A percentile compares a stretch with the other conserved stretches of the same genome.
phyloP scores from a whole-genome alignment of 2,888 invertebrate species.

The Thymelicus sylvestris region DNA sequence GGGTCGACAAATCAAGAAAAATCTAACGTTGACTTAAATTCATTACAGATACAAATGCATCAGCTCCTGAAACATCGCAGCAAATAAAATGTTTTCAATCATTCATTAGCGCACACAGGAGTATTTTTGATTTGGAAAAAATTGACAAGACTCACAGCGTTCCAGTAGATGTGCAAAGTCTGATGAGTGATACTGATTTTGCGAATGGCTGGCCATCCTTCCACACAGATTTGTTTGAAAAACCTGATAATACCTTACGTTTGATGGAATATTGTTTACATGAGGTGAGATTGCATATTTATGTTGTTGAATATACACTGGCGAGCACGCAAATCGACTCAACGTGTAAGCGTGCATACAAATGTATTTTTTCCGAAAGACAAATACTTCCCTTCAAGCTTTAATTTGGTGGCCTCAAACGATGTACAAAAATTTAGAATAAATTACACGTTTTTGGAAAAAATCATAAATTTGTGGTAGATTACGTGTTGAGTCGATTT shows the following conservation, averaged over 20 bases:
- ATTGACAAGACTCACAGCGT: conserved; percentile 85
- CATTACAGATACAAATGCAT: conserved; percentile 25
- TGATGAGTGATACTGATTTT: conserved; percentile 85
- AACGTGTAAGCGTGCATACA: no score
- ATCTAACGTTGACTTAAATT: neutral
- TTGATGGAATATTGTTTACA: conserved; percentile 92
- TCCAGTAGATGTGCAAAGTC: conserved; percentile 82
- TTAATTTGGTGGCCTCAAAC: no score
- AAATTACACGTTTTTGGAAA: no score
- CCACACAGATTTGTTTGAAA: conserved; percentile 86
- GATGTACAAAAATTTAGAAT: no score
- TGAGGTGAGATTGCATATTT: conserved; percentile 77
- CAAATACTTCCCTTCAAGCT: no score
- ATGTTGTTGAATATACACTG: no score
- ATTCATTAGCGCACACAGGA: conserved; percentile 67
- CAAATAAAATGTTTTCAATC: conserved; percentile 60
- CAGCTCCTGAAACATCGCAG: conserved; percentile 55
- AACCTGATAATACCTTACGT: conserved; percentile 87
- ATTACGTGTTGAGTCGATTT: no score
- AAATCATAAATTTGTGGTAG: no score
- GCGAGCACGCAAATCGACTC: no score
- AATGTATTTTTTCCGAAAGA: no score
- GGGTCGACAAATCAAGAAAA: no score
- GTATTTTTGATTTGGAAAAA: conserved; percentile 81
- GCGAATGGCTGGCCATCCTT: conserved; percentile 86